Evolutionary conservation across 2,888 invertebrate species (phyloP), one percentile per base, ranked within the genome.

Genomic region (Scrobipalpa costella): DNA sequence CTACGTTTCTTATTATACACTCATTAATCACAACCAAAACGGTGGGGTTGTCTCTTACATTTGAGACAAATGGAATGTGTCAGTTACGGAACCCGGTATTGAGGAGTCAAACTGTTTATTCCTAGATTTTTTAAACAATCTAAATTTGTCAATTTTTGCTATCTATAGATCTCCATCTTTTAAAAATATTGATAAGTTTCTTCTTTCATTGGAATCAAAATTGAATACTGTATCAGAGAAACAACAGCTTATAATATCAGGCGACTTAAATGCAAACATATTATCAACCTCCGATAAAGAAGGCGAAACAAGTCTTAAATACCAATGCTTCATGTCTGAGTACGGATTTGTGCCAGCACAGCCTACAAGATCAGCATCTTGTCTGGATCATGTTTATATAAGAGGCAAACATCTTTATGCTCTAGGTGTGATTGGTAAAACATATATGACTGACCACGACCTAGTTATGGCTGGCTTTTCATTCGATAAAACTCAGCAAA

Each of bases 161-260:
- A 57, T 57, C n/a, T 57, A 57, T 13, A 9, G 57, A 13, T 57
- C 57, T 5, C 57, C 57, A 34, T 57, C 57, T 13, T 57, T 57
- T 27, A 34, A 1, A 9, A 57, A 57, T 5, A 57, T 15, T 34
- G 57, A 57, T 33, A n/a, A 1, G 7, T 57, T 57, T n/a, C n/a
- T 57, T 27, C 19, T 17, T 13, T 52, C 52, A 3, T 6, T 52
- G 27, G 57, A 57, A n/a, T 2, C 57, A 11, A 3, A 11, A 5
- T 21, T 33, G 7, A 21, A 57, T 15, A 2, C 3, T 3, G 5
- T 57, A 13, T 21, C 33, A 11, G 57, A 27, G 5, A 57, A 57
- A 33, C 13, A 57, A 33, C 11, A 34, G 7, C n/a, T 57, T 2
- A n/a, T 57, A 11, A 8, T 34, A 6, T 7, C 34, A 15, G 57